Evolutionary conservation across 2,113 vertebrate genomes (phyloP).

Genomic region (Corvus moneduloides): DNA sequence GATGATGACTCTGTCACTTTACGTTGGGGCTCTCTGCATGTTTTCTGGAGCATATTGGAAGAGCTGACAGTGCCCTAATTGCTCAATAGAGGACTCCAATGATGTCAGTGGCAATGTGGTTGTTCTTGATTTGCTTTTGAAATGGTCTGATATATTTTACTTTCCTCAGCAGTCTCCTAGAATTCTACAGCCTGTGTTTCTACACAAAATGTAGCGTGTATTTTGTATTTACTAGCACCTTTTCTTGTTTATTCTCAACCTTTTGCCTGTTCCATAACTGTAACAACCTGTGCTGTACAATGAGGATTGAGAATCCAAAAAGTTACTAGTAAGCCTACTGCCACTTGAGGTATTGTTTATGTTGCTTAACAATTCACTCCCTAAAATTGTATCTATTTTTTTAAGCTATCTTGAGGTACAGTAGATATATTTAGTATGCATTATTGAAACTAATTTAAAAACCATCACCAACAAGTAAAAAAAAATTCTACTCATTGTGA

Average conservation of each 20-base stretch:
- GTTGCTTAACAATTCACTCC: not conserved
- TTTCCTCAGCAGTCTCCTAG: not conserved
- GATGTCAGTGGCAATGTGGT: not conserved
- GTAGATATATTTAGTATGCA: not conserved
- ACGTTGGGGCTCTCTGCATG: not conserved
- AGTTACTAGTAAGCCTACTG: not conserved
- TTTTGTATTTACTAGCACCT: not conserved
- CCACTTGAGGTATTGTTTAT: not conserved
- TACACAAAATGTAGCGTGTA: not conserved
- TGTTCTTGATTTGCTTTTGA: not conserved
- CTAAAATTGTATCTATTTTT: not conserved
- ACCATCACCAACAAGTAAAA: not conserved
- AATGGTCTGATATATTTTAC: not conserved
- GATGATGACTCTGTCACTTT: not conserved
- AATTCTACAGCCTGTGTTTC: not conserved
- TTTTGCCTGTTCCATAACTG: not conserved
- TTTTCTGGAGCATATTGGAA: not conserved
- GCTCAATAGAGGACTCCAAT: not conserved
- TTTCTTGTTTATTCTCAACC: not conserved
- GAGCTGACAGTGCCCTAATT: not conserved
- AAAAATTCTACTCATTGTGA: not conserved
- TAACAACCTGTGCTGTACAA: not conserved
- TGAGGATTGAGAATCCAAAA: not conserved
- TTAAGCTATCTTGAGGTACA: not conserved
- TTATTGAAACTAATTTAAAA: not conserved